These are phyloP conservation scores for Acronicta leporina DNA, from an alignment of 2,888 invertebrate species.

Conservation along the genomic window DNA sequence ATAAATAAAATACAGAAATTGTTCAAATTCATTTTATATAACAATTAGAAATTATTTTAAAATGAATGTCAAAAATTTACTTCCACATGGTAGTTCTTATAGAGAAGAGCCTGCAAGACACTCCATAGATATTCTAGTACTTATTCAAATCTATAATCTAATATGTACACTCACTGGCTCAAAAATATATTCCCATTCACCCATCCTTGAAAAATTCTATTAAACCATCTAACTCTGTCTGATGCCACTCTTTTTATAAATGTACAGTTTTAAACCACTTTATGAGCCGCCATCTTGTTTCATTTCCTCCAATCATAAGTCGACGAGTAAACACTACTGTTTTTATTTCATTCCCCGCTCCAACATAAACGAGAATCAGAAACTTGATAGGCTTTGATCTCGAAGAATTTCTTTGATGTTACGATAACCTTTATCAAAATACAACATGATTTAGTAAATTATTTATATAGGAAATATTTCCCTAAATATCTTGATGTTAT, in stretches of 20 bases:
- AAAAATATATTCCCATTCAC: background rate
- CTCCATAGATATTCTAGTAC: no score
- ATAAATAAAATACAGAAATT: no score
- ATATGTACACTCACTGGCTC: no score
- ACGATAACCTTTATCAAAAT: conserved; percentile 28
- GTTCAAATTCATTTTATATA: no score
- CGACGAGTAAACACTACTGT: conserved; percentile 34
- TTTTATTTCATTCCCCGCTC: conserved; percentile 39
- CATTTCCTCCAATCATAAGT: conserved; percentile 45
- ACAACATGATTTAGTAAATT: conserved; percentile 38
- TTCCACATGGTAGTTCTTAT: no score
- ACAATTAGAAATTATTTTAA: no score
- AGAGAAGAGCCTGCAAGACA: no score
- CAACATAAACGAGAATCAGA: conserved; percentile 36
- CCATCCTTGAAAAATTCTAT: conserved; percentile 2
- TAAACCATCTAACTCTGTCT: conserved; percentile 1
- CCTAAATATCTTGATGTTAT: conserved; percentile 17
- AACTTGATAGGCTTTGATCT: conserved; percentile 44
- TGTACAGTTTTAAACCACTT: conserved; percentile 37
- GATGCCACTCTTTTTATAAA: conserved; percentile 19
- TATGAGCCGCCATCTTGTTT: conserved; percentile 31
- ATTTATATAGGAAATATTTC: conserved; percentile 42
- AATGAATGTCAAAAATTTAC: no score
- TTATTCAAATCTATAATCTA: no score
- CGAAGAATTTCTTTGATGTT: conserved; percentile 49